These are phyloP conservation scores for Trisateles emortualis DNA, from an alignment of 2,888 invertebrate genomes.

Conservation along the genomic window DNA sequence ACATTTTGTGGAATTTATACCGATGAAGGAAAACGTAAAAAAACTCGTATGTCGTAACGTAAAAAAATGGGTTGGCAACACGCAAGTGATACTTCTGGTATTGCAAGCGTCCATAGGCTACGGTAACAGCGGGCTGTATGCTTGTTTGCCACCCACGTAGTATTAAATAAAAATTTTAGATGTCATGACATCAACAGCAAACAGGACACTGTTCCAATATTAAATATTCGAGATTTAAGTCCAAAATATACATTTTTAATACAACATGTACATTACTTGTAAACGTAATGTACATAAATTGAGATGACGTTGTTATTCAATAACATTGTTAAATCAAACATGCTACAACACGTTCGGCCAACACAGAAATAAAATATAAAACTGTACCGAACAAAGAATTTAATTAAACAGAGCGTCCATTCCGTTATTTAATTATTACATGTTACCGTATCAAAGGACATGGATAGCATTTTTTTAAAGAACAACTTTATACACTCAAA, in stretches of 20 bases:
- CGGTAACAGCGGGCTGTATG: too few species aligned
- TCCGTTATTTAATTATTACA: constrained; percentile 35
- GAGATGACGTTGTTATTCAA: constrained; percentile 9
- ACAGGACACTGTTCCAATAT: too few species aligned
- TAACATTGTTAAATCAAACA: constrained; percentile 38
- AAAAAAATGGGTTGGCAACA: too few species aligned
- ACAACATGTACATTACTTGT: not conserved
- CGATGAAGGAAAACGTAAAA: too few species aligned
- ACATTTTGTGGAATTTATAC: too few species aligned
- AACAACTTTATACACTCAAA: constrained; percentile 17
- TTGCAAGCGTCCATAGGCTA: too few species aligned
- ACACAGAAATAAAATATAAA: constrained; percentile 36
- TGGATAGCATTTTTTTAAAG: constrained; percentile 9
- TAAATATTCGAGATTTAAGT: too few species aligned
- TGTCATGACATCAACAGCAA: too few species aligned
- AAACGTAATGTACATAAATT: constrained; percentile 1
- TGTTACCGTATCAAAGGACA: constrained; percentile 10
- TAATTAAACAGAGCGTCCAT: constrained; percentile 29
- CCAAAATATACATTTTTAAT: not conserved
- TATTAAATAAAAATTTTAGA: too few species aligned
- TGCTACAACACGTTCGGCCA: constrained; percentile 32
- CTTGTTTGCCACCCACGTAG: too few species aligned
- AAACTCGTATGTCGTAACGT: too few species aligned
- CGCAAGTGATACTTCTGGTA: too few species aligned
- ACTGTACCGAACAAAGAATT: constrained; percentile 40